Base-by-base conservation (phyloP, 1,140 invertebrate genomes). In the Drosophila melanica region DNA sequence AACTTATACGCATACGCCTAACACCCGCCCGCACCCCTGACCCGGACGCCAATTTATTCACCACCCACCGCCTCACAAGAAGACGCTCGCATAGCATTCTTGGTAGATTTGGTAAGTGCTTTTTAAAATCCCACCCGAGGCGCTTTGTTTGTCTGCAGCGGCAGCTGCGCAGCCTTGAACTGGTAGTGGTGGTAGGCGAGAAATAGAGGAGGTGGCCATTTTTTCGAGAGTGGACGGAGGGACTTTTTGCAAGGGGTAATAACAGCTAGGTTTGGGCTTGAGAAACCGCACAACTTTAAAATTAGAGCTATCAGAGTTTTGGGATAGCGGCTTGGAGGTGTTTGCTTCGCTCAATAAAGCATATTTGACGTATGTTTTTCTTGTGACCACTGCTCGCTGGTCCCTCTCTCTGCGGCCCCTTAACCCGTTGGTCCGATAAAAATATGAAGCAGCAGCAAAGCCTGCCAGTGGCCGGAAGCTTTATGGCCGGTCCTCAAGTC, bases 231-330 rank as follows among this genome's bases (percentile, higher is more conserved):
- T 23, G 60, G 42, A 18, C 7, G n/a, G 30, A 23, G 47, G 33
- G 12, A 3, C n/a, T n/a, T 35, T 20, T 30, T 65, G 44, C 54
- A 47, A 55, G 45, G 59, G 62, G 69, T 66, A 72, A 59, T 67
- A 67, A 51, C 69, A 53, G 69, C 51, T 63, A 33, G 41, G 50
- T 47, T 47, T 45, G 68, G 41, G 74, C 68, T 71, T 77, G 73
- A 79, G 77, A 75, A 89, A 89, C 84, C 84, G 73, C 84, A 86
- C 66, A 87, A 87, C 84, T 87, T 87, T 89, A 79, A 87, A 87
- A 84, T 79, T 87, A 35, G 12, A 12, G 27, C 8, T 35, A 3
- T 23, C 20, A 23, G 4, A n/a, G 47, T 7, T 1, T 1, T 48
- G 45, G 20, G 16, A 18, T 11, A 4, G 4, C 2, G 45, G 59